These are phyloP conservation scores for Bhutanitis thaidina DNA, from an alignment of 2,888 invertebrate genomes.

Conservation along the genomic window DNA sequence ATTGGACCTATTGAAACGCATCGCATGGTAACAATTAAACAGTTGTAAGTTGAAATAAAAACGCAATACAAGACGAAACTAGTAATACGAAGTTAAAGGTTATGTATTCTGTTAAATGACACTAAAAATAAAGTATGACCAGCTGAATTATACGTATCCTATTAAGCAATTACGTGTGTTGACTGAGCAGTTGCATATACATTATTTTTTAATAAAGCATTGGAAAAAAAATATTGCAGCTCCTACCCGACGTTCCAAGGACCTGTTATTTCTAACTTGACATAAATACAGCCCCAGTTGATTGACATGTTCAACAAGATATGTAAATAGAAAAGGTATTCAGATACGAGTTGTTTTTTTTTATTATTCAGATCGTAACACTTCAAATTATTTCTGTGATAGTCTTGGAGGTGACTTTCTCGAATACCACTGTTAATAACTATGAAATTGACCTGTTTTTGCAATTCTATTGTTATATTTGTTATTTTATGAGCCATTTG, in stretches of 20 bases:
- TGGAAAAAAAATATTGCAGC: background rate
- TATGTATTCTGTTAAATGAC: background rate
- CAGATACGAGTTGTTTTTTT: too few relatives aligned
- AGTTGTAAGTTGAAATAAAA: background rate
- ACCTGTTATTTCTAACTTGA: constrained; percentile 11
- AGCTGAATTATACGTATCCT: constrained; percentile 13
- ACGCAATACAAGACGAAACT: background rate
- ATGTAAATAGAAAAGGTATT: background rate
- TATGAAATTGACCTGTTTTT: background rate
- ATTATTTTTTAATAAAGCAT: background rate
- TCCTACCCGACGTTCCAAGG: background rate
- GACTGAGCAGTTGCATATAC: background rate
- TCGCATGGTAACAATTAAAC: too few relatives aligned
- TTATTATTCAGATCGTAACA: too few relatives aligned
- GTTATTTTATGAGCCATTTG: too few relatives aligned
- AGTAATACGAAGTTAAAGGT: background rate
- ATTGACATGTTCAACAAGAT: background rate
- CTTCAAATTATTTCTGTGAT: too few relatives aligned
- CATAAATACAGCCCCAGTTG: constrained; percentile 1
- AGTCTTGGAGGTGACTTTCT: background rate
- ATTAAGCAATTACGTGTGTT: constrained; percentile 10
- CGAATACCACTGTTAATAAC: background rate
- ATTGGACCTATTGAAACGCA: too few relatives aligned
- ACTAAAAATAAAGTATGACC: constrained; percentile 10
- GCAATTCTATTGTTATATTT: too few relatives aligned